Evolutionary conservation across 2,888 invertebrate genomes (phyloP).

Genomic region (Arrhopalites spinosus): DNA sequence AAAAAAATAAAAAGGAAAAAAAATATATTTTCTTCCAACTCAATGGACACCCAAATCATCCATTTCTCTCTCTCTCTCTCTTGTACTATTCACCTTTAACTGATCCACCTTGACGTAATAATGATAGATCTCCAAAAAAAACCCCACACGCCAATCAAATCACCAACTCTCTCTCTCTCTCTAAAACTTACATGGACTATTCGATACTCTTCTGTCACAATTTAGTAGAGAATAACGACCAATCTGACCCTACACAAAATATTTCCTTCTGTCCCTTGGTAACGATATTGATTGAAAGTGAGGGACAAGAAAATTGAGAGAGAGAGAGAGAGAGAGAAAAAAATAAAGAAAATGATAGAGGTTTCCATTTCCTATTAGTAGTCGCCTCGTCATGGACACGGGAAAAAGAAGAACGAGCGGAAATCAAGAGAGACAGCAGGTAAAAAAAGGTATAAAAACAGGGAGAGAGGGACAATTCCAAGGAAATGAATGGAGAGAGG

Average conservation of each 20-base stretch:
- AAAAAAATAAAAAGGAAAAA: too few species aligned
- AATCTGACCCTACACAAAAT: too few species aligned
- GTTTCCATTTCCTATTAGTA: neutral
- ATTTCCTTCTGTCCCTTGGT: too few species aligned
- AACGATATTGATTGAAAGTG: too few species aligned
- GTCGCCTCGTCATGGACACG: too few species aligned
- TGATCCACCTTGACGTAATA: neutral
- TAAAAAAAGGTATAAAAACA: too few species aligned
- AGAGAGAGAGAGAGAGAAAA: neutral
- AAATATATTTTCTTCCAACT: neutral
- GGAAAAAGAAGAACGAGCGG: neutral
- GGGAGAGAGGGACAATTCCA: too few species aligned
- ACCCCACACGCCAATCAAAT: too few species aligned
- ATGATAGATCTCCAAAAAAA: neutral
- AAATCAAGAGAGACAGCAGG: neutral
- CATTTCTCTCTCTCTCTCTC: constrained; percentile 7
- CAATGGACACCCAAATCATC: constrained; percentile 23
- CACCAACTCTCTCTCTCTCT: too few species aligned
- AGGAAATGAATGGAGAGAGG: too few species aligned
- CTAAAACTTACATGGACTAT: neutral
- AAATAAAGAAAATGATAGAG: neutral
- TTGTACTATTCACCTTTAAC: neutral
- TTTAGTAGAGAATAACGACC: too few species aligned
- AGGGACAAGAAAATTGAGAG: neutral
- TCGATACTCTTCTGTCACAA: neutral